phyloP scores from a whole-genome alignment of 2,797 vertebrate species.

The Picus viridis region DNA sequence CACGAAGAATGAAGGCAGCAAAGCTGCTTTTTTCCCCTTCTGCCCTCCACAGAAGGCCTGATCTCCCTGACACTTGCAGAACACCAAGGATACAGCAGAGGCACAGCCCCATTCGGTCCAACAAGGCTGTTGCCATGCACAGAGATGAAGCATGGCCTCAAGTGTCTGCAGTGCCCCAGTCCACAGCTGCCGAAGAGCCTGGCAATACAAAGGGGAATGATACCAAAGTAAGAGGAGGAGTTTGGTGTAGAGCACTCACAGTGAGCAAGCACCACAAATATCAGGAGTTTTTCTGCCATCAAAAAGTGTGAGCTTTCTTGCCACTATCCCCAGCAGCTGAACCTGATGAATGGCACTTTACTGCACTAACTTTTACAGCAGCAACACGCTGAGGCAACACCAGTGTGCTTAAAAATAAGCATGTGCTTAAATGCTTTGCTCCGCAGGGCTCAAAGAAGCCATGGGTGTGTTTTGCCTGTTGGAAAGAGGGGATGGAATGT shows the following conservation, averaged over 20 bases:
- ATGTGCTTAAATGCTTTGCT: not conserved
- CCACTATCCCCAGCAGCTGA: not conserved
- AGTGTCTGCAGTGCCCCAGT: fast-evolving
- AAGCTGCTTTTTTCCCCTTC: not conserved
- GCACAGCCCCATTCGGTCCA: fast-evolving
- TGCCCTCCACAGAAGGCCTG: not conserved
- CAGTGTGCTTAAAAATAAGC: not conserved
- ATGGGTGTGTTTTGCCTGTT: not conserved
- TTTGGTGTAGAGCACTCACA: not conserved
- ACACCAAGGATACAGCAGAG: fast-evolving
- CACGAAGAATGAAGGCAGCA: not conserved
- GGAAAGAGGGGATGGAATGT: not conserved
- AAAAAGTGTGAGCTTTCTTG: not conserved
- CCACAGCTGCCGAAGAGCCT: fast-evolving
- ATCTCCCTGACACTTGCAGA: not conserved
- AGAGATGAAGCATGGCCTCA: not conserved
- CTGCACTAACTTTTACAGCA: not conserved
- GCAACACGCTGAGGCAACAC: not conserved
- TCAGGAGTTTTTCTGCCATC: not conserved
- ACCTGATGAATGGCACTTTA: not conserved
- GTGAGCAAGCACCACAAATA: not conserved
- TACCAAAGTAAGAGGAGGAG: not conserved
- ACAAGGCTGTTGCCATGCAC: fast-evolving
- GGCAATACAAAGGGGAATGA: not conserved
- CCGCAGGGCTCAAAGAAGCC: not conserved